phyloP scores from a whole-genome alignment of 2,797 vertebrate genomes.

The Propithecus deckenii region DNA sequence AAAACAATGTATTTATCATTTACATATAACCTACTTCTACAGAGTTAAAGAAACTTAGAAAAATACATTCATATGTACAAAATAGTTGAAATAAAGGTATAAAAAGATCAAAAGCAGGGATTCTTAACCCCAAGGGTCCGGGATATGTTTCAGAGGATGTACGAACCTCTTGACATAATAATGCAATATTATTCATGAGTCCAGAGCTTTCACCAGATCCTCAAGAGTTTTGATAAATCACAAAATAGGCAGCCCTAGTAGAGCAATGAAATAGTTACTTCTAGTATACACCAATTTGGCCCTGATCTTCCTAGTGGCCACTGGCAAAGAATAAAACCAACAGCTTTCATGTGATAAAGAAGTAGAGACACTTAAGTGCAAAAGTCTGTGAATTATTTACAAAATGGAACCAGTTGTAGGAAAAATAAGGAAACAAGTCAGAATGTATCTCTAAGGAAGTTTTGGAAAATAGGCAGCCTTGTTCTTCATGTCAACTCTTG shows the following conservation, averaged over 20 bases:
- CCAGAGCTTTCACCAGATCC: slow-evolving; percentile 31
- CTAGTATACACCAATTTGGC: not conserved
- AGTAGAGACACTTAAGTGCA: not conserved
- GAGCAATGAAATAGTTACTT: not conserved
- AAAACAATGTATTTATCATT: not conserved
- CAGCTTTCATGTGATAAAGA: slow-evolving; percentile 37
- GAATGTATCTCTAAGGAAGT: not conserved
- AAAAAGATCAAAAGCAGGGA: slow-evolving; percentile 43
- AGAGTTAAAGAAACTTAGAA: slow-evolving; percentile 19
- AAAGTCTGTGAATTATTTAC: slow-evolving; percentile 29
- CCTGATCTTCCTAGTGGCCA: not conserved
- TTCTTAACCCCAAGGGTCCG: slow-evolving; percentile 1
- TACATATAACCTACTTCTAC: not conserved
- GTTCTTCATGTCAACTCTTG: not conserved
- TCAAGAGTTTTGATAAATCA: slow-evolving; percentile 6
- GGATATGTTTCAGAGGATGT: not conserved
- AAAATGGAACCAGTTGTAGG: not conserved
- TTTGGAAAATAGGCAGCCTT: not conserved
- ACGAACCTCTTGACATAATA: slow-evolving; percentile 38
- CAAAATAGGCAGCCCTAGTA: not conserved
- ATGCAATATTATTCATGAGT: not conserved
- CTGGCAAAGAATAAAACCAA: slow-evolving; percentile 42
- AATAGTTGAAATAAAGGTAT: not conserved
- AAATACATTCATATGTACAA: not conserved
- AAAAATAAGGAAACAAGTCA: slow-evolving; percentile 19